phyloP scores from a whole-genome alignment of 2,113 vertebrate species.

The Seriola dumerili region DNA sequence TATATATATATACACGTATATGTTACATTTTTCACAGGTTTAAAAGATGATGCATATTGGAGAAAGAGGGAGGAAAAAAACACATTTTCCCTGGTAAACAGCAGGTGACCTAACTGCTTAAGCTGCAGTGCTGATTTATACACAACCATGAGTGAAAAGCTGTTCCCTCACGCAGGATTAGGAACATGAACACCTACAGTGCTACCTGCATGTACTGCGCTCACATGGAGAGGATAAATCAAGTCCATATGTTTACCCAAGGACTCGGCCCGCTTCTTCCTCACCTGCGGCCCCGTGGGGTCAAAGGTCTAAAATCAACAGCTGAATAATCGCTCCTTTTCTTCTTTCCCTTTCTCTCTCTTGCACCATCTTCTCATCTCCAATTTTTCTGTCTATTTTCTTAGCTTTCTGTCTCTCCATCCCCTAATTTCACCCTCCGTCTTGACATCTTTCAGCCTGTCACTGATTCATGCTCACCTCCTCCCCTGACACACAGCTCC shows the following conservation, averaged over 20 bases:
- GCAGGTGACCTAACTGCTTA: slow-evolving; percentile 10
- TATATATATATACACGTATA: no score
- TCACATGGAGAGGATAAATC: slow-evolving; percentile 26
- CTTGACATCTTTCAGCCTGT: slow-evolving; percentile 54
- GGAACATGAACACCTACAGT: slow-evolving; percentile 42
- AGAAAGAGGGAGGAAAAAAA: background rate
- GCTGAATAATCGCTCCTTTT: background rate
- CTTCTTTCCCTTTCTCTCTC: background rate
- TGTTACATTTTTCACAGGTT: slow-evolving; percentile 6
- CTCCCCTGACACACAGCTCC: slow-evolving; percentile 40
- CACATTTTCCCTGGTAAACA: slow-evolving; percentile 21
- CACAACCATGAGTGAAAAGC: slow-evolving; percentile 4
- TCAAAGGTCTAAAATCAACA: slow-evolving; percentile 36
- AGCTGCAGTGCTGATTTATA: slow-evolving; percentile 35
- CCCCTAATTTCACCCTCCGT: slow-evolving; percentile 56
- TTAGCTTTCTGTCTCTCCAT: slow-evolving; percentile 8
- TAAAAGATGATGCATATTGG: slow-evolving; percentile 1
- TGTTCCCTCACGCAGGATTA: slow-evolving; percentile 34
- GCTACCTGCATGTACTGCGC: slow-evolving; percentile 19
- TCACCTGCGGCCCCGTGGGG: slow-evolving; percentile 28
- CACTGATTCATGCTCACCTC: slow-evolving; percentile 65
- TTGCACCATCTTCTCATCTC: background rate
- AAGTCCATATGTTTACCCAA: slow-evolving; percentile 52
- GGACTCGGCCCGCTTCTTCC: slow-evolving; percentile 3
- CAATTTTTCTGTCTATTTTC: slow-evolving; percentile 7